Conservation (phyloP, 2,113 vertebrate genomes). For the Zosterops borbonicus region DNA sequence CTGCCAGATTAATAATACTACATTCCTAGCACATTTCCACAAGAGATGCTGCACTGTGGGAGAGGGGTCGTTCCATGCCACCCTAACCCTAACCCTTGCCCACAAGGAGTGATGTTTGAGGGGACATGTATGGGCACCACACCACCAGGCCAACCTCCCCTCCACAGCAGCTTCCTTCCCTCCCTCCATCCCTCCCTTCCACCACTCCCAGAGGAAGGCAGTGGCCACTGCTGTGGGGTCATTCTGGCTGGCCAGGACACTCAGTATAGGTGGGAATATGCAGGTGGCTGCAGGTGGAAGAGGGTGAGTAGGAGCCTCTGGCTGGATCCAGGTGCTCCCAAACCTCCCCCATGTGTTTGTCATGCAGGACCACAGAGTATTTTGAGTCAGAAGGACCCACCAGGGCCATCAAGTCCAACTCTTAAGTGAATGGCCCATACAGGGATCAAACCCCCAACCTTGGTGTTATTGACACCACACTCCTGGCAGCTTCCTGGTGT, state of each 20-base stretch:
- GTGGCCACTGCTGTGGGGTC: neutral
- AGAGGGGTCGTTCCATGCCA: neutral
- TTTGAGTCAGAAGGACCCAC: neutral
- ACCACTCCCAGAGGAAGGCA: neutral
- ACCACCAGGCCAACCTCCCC: rapidly evolving
- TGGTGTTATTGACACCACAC: neutral
- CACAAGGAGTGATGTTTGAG: rapidly evolving
- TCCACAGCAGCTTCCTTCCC: neutral
- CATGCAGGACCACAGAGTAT: neutral
- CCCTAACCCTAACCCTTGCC: neutral
- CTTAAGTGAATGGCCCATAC: neutral
- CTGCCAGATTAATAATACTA: neutral
- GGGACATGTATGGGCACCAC: rapidly evolving
- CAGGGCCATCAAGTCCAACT: rapidly evolving
- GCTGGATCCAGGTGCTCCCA: neutral
- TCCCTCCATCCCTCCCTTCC: neutral
- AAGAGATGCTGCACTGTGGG: neutral
- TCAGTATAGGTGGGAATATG: neutral
- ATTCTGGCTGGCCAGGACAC: neutral
- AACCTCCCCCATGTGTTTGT: neutral
- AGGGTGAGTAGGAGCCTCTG: rapidly evolving
- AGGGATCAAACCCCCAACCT: neutral
- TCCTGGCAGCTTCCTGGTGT: neutral
- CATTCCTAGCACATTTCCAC: neutral
- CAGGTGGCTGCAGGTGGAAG: neutral